Evolutionary conservation across 2,888 invertebrate genomes (phyloP).

Genomic region (Netelia melanura): DNA sequence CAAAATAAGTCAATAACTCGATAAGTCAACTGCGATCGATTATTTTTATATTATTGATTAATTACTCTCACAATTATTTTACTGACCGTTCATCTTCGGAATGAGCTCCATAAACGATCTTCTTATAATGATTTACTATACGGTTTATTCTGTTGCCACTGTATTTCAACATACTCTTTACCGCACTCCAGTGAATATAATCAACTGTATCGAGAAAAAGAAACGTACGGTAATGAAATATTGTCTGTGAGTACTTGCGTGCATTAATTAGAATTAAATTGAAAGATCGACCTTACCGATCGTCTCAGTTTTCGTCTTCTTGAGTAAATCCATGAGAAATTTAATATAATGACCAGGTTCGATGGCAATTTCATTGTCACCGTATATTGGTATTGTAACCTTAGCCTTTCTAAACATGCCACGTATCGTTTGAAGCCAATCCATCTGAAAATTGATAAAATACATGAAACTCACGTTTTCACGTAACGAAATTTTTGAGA

Average conservation of each 20-base stretch:
- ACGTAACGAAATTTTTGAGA: neutral
- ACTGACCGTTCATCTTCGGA: neutral
- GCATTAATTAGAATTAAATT: neutral
- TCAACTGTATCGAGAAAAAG: neutral
- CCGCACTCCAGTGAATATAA: neutral
- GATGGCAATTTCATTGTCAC: neutral
- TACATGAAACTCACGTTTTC: too few relatives aligned
- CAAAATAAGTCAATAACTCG: neutral
- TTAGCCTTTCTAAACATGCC: neutral
- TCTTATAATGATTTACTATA: neutral
- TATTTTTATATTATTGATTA: neutral
- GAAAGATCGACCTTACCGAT: neutral
- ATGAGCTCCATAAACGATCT: neutral
- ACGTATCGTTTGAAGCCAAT: neutral
- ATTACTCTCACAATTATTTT: neutral
- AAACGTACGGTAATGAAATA: neutral
- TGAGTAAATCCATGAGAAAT: neutral
- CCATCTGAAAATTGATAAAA: neutral
- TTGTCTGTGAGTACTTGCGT: neutral
- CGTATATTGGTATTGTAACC: neutral
- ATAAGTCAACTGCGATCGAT: neutral
- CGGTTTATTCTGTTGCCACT: neutral
- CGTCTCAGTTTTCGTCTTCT: neutral
- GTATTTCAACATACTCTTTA: neutral
- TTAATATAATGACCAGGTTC: neutral